Evolutionary conservation across 2,797 vertebrate genomes (phyloP).

Genomic region (Merluccius polli): DNA sequence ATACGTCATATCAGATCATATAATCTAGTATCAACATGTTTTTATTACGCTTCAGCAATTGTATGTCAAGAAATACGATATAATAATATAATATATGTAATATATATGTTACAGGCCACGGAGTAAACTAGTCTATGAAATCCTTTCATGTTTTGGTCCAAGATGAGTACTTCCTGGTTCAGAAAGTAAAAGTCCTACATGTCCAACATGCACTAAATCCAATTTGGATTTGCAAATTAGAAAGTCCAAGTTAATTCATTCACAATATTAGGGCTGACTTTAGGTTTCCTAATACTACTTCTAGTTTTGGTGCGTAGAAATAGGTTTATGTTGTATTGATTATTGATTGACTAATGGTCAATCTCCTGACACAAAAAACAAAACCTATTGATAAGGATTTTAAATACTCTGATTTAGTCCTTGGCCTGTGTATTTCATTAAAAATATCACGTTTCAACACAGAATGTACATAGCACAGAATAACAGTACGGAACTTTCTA

Average conservation of each 20-base stretch:
- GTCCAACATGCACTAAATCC: not conserved
- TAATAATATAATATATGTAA: too few species aligned
- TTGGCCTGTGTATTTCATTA: constrained; percentile 6
- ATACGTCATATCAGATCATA: constrained; percentile 24
- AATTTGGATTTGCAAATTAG: too few species aligned
- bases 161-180: not conserved
- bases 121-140: constrained; percentile 8
- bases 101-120: constrained; percentile 9
- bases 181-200: too few species aligned
- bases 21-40: constrained; percentile 7
- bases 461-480: constrained; percentile 17
- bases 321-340: not conserved
- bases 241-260: not conserved
- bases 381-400: constrained; percentile 14
- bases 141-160: constrained; percentile 1
- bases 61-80: constrained; percentile 46
- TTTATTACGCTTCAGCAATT: constrained; percentile 29
- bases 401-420: constrained; percentile 10
- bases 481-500: constrained; percentile 15
- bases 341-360: not conserved
- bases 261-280: not conserved
- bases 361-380: not conserved
- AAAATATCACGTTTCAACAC: constrained; percentile 4
- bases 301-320: too few species aligned
- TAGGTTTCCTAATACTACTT: not conserved